These are phyloP conservation scores for Apteryx owenii DNA, from an alignment of 2,113 vertebrate genomes.

Conservation along the genomic window DNA sequence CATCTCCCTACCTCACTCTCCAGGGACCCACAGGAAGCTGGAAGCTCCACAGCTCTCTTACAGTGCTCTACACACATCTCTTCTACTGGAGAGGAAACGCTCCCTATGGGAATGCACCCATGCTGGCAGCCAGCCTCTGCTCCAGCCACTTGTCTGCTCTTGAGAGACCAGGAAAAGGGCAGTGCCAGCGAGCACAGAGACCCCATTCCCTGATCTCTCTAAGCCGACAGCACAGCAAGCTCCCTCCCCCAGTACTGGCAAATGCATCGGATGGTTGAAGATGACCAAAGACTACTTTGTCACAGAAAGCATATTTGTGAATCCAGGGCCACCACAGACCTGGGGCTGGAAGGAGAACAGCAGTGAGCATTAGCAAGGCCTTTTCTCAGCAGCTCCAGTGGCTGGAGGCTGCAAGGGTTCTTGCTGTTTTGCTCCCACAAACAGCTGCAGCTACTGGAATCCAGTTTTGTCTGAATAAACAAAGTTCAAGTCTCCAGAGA, in stretches of 20 bases:
- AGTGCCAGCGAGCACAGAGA: not conserved
- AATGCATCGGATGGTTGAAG: not conserved
- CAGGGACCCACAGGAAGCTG: not conserved
- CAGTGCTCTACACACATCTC: fast-evolving
- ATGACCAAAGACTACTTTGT: not conserved
- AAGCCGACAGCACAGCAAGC: not conserved
- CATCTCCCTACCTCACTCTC: not conserved
- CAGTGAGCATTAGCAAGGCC: not conserved
- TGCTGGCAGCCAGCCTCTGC: not conserved
- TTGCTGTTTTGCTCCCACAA: not conserved
- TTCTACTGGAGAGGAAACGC: not conserved
- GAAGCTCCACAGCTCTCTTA: not conserved
- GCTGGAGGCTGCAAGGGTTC: not conserved
- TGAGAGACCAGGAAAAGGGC: not conserved
- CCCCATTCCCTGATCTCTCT: not conserved
- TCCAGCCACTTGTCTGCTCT: not conserved
- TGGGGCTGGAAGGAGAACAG: not conserved
- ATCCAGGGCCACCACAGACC: not conserved
- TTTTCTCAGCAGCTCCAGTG: not conserved
- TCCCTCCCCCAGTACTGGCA: not conserved
- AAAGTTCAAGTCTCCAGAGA: conserved; percentile 44
- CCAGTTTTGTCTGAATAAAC: conserved; percentile 41
- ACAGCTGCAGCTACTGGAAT: conserved; percentile 32
- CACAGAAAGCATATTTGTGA: not conserved
- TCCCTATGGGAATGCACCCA: fast-evolving